These are phyloP conservation scores for Benitochromis conjunctus DNA, from an alignment of 2,113 vertebrate species.

Conservation along the genomic window DNA sequence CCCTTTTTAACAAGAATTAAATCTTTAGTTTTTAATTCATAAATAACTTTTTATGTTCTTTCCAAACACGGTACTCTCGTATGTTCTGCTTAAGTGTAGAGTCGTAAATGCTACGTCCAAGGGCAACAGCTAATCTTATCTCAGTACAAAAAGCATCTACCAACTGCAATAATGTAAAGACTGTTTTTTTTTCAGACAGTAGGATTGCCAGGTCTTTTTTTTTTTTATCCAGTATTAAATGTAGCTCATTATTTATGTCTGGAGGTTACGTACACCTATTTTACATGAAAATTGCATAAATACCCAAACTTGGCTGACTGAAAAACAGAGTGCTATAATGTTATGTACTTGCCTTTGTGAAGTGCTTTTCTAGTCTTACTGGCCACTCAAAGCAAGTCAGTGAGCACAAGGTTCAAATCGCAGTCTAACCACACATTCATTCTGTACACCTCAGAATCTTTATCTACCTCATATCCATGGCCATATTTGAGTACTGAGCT, in stretches of 20 bases:
- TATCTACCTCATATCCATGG: neutral
- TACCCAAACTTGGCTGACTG: neutral
- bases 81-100: neutral
- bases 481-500: neutral
- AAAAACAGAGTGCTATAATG: neutral
- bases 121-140: neutral
- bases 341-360: neutral
- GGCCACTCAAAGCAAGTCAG: neutral
- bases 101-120: neutral
- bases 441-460: neutral
- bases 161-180: neutral
- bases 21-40: neutral
- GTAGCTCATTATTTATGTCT: neutral
- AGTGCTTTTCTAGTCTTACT: neutral
- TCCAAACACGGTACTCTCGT: neutral
- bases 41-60: too few species aligned
- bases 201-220: neutral
- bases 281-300: neutral
- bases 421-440: neutral
- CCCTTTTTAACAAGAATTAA: neutral
- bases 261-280: neutral
- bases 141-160: neutral
- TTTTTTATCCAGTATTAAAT: neutral
- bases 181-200: neutral
- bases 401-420: neutral